Conservation (phyloP, 2,888 invertebrate genomes). For the Nebria brevicollis region DNA sequence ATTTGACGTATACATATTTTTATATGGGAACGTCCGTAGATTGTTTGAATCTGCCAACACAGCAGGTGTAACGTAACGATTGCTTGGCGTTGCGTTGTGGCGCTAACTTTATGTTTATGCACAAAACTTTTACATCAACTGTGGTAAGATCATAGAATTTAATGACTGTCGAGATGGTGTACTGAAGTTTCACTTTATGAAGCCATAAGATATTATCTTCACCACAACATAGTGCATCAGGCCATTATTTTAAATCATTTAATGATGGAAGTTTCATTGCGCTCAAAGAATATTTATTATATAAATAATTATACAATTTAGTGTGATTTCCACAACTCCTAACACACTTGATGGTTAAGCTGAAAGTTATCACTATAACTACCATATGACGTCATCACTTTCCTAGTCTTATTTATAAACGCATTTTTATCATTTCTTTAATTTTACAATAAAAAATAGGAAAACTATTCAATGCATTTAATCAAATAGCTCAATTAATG, state of each 20-base stretch:
- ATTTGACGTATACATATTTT: constrained; percentile 11
- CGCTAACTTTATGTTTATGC: constrained; percentile 10
- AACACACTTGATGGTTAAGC: too few species aligned
- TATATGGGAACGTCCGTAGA: constrained; percentile 3
- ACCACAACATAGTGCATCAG: neutral
- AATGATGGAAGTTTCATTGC: neutral
- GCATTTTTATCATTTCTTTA: too few species aligned
- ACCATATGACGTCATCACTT: too few species aligned
- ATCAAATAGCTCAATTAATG: too few species aligned
- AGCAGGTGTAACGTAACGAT: constrained; percentile 11
- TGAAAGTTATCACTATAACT: too few species aligned
- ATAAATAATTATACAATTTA: too few species aligned
- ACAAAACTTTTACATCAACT: neutral
- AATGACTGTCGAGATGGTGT: neutral
- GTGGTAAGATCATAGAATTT: neutral
- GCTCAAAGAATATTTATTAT: too few species aligned
- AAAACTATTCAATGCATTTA: too few species aligned
- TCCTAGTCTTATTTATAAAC: too few species aligned
- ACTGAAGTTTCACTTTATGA: neutral
- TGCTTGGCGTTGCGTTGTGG: neutral
- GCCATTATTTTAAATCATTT: neutral
- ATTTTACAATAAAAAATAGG: too few species aligned
- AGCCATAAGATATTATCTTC: neutral
- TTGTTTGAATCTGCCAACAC: constrained; percentile 6
- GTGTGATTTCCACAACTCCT: too few species aligned